A percentile compares a stretch with the other conserved stretches of the same genome.
phyloP scores from a whole-genome alignment of 2,888 invertebrate species.

The Ophion costatus region DNA sequence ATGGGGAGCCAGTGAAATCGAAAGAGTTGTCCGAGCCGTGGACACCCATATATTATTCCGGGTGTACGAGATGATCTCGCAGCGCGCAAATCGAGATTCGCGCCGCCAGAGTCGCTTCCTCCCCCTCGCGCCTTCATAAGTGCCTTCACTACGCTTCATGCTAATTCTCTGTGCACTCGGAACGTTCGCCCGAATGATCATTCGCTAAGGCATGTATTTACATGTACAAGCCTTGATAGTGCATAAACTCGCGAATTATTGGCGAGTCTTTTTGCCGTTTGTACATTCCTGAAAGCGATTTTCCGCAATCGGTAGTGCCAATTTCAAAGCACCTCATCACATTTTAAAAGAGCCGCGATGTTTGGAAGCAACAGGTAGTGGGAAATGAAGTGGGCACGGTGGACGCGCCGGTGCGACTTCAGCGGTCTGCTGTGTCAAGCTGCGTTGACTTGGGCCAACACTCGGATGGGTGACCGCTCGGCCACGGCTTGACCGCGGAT shows the following conservation, averaged over 20 bases:
- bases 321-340: neutral
- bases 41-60: constrained; percentile 1
- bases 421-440: too few species aligned
- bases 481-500: too few species aligned
- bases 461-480: too few species aligned
- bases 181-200: constrained; percentile 26
- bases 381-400: too few species aligned
- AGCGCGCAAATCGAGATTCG: constrained; percentile 24
- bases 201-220: constrained; percentile 24
- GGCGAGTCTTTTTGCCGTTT: constrained; percentile 3
- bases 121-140: neutral
- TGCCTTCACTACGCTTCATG: constrained; percentile 43
- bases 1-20: constrained; percentile 27
- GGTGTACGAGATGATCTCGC: neutral
- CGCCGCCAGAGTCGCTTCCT: constrained; percentile 9
- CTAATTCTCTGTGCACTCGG: constrained; percentile 23
- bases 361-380: neutral
- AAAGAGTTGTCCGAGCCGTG: constrained; percentile 30
- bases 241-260: constrained; percentile 23
- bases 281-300: neutral
- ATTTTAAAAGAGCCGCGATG: neutral
- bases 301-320: neutral
- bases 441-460: too few species aligned
- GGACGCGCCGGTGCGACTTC: too few species aligned
- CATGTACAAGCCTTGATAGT: constrained; percentile 16